Conservation (phyloP, 2,888 invertebrate species). For the Cheilosia grossa region DNA sequence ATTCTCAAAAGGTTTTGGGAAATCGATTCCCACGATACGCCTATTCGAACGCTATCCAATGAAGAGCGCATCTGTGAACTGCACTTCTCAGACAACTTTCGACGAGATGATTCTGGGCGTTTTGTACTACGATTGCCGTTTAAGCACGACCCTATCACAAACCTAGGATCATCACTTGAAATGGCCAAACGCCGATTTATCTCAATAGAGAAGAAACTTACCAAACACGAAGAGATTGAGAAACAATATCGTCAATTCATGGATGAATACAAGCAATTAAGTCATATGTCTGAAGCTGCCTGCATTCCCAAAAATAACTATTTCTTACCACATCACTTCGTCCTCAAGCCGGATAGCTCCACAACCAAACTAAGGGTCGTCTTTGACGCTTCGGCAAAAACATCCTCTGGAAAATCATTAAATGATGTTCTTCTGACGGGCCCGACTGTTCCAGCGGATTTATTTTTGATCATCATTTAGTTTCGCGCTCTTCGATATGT, state of each 20-base stretch:
- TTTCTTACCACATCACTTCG: not conserved
- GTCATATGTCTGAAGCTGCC: not conserved
- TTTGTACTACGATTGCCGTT: not conserved
- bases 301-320: not conserved
- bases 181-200: not conserved
- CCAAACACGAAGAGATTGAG: too few relatives aligned
- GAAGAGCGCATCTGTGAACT: not conserved
- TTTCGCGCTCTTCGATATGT: not conserved
- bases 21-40: not conserved
- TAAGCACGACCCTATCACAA: not conserved
- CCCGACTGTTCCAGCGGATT: not conserved
- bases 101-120: not conserved
- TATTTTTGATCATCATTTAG: not conserved
- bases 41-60: not conserved
- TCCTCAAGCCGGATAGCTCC: not conserved
- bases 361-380: not conserved
- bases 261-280: not conserved
- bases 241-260: not conserved
- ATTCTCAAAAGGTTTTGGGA: not conserved
- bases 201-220: not conserved
- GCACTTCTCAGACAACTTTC: not conserved
- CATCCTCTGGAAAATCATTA: not conserved
- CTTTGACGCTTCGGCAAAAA: not conserved
- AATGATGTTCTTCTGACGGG: not conserved
- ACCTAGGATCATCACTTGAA: not conserved